Conservation (phyloP, 2,888 invertebrate species). For the Amiota mariae region DNA sequence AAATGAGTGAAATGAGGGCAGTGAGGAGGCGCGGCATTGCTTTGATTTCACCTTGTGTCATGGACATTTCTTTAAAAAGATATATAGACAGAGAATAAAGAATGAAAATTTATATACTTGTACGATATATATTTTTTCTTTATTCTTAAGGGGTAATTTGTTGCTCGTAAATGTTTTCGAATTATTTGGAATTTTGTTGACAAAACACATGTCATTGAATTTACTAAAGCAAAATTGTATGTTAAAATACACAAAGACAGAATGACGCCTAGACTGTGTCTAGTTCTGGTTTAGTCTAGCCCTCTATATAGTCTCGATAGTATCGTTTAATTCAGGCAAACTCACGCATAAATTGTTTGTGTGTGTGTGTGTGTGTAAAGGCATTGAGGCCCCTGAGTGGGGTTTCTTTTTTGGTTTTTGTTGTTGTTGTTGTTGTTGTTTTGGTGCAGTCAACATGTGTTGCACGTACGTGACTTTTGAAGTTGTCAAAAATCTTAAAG, state of each 20-base stretch:
- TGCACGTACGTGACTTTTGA: constrained; percentile 21
- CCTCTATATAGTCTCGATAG: background rate
- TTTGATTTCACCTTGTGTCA: constrained; percentile 15
- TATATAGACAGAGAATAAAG: background rate
- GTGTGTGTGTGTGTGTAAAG: too few species aligned
- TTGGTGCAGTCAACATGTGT: constrained; percentile 7
- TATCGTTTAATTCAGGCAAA: too few species aligned
- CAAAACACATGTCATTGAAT: background rate
- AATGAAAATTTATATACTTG: constrained; percentile 1
- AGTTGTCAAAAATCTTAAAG: constrained; percentile 2
- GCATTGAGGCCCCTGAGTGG: too few species aligned
- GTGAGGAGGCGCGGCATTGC: background rate
- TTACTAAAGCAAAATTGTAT: background rate
- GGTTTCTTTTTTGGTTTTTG: too few species aligned
- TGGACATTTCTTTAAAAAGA: background rate
- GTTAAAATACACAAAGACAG: background rate
- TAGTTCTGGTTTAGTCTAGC: background rate
- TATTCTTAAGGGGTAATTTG: constrained; percentile 15
- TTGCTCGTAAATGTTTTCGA: constrained; percentile 21
- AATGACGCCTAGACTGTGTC: background rate
- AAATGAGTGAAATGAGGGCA: background rate
- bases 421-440: background rate
- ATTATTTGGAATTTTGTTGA: constrained; percentile 21
- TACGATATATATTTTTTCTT: background rate
- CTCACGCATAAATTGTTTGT: too few species aligned